phyloP scores from a whole-genome alignment of 2,888 invertebrate genomes.

The Hirtodrosophila alboralis region DNA sequence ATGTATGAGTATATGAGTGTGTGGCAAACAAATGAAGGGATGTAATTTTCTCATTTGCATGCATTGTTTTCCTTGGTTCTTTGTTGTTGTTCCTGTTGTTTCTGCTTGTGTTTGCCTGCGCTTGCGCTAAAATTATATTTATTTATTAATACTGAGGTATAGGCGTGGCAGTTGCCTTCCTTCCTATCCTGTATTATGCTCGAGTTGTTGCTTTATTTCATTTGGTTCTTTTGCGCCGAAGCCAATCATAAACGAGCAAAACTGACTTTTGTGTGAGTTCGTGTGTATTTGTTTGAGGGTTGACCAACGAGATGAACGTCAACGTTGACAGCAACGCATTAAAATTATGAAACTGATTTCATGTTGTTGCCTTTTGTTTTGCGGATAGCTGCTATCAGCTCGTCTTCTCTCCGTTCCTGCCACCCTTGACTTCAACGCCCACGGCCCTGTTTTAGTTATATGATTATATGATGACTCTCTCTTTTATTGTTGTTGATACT shows the following conservation, averaged over 20 bases:
- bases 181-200: slow-evolving; percentile 33
- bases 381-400: slow-evolving; percentile 26
- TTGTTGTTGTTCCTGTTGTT: slow-evolving; percentile 50
- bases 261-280: slow-evolving; percentile 34
- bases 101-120: slow-evolving; percentile 74
- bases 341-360: slow-evolving; percentile 79
- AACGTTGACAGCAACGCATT: slow-evolving; percentile 74
- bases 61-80: slow-evolving; percentile 62
- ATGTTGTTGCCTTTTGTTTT: slow-evolving; percentile 51
- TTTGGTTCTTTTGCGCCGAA: slow-evolving; percentile 76
- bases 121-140: slow-evolving; percentile 84
- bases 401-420: not conserved
- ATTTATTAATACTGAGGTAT: slow-evolving; percentile 83
- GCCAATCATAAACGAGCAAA: slow-evolving; percentile 82
- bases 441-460: slow-evolving; percentile 79
- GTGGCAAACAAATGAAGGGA: slow-evolving; percentile 83
- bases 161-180: slow-evolving; percentile 68
- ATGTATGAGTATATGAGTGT: slow-evolving; percentile 35
- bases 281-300: slow-evolving; percentile 49
- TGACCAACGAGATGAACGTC: slow-evolving; percentile 65
- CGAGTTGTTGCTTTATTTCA: slow-evolving; percentile 66
- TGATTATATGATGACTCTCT: slow-evolving; percentile 80
- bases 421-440: not conserved
- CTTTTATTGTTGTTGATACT: slow-evolving; percentile 50
- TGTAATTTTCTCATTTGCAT: slow-evolving; percentile 82